phyloP scores from a whole-genome alignment of 2,113 vertebrate species.

The Pitta sordida region DNA sequence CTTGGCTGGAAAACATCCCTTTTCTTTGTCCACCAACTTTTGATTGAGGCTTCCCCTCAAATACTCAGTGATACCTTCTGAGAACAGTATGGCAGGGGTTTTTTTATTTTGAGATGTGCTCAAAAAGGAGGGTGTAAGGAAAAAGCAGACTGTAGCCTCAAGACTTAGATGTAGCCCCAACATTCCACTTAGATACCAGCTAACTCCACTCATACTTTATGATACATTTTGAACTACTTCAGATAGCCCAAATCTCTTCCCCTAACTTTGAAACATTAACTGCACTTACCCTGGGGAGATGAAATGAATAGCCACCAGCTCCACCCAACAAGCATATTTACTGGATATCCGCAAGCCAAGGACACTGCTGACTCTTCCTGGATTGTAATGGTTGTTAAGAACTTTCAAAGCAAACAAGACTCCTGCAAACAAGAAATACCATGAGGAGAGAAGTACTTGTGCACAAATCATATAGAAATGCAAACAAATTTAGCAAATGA shows the following conservation, averaged over 20 bases:
- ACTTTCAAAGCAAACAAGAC: slow-evolving; percentile 96
- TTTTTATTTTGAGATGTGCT: not conserved
- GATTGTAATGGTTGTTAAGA: slow-evolving; percentile 86
- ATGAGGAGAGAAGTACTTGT: not conserved
- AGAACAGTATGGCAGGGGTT: not conserved
- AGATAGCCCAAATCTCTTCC: not conserved
- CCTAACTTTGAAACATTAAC: not conserved
- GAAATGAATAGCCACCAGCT: slow-evolving; percentile 89
- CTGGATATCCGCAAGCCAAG: slow-evolving; percentile 82
- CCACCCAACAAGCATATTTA: slow-evolving; percentile 88
- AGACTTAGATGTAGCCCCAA: not conserved
- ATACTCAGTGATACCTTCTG: not conserved
- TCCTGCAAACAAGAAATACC: slow-evolving; percentile 72
- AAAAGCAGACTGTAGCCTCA: not conserved
- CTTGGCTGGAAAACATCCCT: not conserved
- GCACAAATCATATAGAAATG: not conserved
- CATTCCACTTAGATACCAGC: not conserved
- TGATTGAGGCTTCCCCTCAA: not conserved
- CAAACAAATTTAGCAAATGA: not conserved
- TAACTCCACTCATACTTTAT: not conserved
- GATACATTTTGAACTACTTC: not conserved
- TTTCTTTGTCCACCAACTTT: not conserved
- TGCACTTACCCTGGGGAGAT: slow-evolving; percentile 83
- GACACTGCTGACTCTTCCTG: slow-evolving; percentile 79
- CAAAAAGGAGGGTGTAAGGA: not conserved